phyloP scores from a whole-genome alignment of 2,113 vertebrate species.

The Axis porcinus region DNA sequence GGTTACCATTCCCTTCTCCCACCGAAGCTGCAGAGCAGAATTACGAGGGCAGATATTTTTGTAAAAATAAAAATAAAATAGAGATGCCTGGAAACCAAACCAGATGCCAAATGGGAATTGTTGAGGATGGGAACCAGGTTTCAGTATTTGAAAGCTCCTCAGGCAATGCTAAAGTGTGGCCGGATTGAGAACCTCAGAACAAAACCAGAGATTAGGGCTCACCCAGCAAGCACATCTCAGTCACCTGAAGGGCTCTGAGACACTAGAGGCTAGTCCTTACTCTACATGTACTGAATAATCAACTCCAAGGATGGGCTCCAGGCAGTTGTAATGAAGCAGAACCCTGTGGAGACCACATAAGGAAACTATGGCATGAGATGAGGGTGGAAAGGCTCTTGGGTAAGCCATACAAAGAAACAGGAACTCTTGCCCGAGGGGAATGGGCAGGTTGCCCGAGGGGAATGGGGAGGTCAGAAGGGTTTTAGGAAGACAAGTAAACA shows the following conservation, averaged over 20 bases:
- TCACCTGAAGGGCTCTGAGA: not conserved
- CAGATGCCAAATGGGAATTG: not conserved
- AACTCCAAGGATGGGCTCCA: not conserved
- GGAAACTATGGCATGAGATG: not conserved
- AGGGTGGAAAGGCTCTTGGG: not conserved
- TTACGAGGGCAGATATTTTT: not conserved
- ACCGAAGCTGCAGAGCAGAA: not conserved
- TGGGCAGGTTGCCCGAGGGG: not conserved
- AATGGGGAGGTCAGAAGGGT: not conserved
- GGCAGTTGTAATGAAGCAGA: not conserved
- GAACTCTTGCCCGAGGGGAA: not conserved
- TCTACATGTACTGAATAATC: not conserved
- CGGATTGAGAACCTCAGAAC: not conserved
- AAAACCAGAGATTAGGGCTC: not conserved
- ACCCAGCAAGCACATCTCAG: not conserved
- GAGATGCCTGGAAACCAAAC: not conserved
- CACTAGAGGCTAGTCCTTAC: not conserved
- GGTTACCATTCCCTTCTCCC: not conserved
- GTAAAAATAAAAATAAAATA: not conserved
- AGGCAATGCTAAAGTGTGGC: not conserved
- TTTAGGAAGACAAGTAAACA: not conserved
- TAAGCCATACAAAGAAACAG: not conserved
- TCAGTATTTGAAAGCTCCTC: not conserved
- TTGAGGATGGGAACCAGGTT: not conserved
- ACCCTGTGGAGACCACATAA: not conserved